Evolutionary conservation across 2,888 invertebrate species (phyloP).

Genomic region (Argyresthia goedartella): DNA sequence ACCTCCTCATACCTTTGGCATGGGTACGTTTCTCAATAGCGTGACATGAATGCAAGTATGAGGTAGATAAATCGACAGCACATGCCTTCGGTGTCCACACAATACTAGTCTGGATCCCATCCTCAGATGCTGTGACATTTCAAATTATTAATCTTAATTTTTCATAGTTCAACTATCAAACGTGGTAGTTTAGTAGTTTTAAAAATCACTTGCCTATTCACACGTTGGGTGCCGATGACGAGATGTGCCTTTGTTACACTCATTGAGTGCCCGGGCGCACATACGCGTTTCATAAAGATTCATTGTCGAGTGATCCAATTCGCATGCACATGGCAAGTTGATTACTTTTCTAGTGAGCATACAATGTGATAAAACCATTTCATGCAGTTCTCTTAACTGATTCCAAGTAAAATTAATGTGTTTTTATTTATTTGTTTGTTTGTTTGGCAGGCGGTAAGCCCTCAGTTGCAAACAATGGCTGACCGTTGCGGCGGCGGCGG

Average conservation of each 20-base stretch:
- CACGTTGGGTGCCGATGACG: too few relatives aligned
- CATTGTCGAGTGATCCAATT: too few relatives aligned
- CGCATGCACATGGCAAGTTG: too few relatives aligned
- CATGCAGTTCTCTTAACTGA: neutral
- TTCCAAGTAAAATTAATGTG: too few relatives aligned
- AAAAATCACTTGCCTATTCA: neutral
- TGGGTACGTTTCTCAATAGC: constrained; percentile 75
- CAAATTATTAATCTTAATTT: constrained; percentile 2
- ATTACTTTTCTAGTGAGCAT: too few relatives aligned
- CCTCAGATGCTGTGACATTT: constrained; percentile 76
- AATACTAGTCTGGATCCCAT: constrained; percentile 78
- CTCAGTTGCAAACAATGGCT: constrained; percentile 86
- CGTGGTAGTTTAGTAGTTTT: too few relatives aligned
- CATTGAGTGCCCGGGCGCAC: too few relatives aligned
- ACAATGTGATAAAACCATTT: too few relatives aligned
- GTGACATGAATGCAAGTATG: constrained; percentile 83
- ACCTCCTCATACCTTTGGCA: constrained; percentile 81
- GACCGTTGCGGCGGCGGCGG: constrained; percentile 75
- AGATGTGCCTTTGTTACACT: too few relatives aligned
- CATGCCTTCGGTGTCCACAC: constrained; percentile 87
- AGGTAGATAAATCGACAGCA: constrained; percentile 75
- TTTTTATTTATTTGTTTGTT: too few relatives aligned
- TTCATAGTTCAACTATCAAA: too few relatives aligned
- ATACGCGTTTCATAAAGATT: too few relatives aligned
- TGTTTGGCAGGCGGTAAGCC: constrained; percentile 78